Percentiles rank a stretch among this genome's conserved stretches.
Conservation (phyloP, 1,140 invertebrate genomes). For the Lucilia cuprina region DNA sequence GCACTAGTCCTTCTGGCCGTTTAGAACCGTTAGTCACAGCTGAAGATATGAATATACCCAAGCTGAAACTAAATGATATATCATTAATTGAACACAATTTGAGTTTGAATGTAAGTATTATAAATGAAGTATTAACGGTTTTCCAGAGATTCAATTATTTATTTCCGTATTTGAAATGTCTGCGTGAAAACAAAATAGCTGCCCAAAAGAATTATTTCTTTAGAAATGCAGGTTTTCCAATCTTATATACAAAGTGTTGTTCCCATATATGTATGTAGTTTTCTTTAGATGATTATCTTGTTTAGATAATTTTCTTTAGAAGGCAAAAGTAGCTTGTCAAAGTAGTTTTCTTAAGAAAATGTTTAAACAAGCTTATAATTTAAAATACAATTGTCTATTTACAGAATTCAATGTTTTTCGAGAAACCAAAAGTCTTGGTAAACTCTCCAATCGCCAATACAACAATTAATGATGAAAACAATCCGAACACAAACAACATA, state of each 20-base stretch:
- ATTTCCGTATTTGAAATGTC: background rate
- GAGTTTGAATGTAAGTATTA: conserved; percentile 12
- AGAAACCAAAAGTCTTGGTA: background rate
- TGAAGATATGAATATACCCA: conserved; percentile 36
- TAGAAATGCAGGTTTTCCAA: too few relatives aligned
- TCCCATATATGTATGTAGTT: too few relatives aligned
- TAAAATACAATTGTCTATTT: too few relatives aligned
- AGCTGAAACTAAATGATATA: conserved; percentile 39
- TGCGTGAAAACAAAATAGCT: too few relatives aligned
- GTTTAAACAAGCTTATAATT: too few relatives aligned
- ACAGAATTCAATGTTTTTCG: background rate
- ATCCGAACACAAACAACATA: background rate
- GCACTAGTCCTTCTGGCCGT: conserved; percentile 57
- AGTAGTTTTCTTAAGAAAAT: too few relatives aligned
- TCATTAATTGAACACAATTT: conserved; percentile 29
- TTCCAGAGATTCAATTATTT: background rate
- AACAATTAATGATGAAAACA: background rate
- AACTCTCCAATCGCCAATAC: background rate
- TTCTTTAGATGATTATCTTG: too few relatives aligned
- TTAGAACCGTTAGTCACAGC: conserved; percentile 50
- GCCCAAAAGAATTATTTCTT: too few relatives aligned
- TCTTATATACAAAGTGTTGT: too few relatives aligned
- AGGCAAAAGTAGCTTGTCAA: too few relatives aligned
- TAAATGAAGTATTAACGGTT: too few relatives aligned
- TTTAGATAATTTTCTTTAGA: too few relatives aligned